Evolutionary conservation across 2,888 invertebrate species (phyloP), one percentile per base, ranked within the genome.

Genomic region (Choreutis nemorana): DNA sequence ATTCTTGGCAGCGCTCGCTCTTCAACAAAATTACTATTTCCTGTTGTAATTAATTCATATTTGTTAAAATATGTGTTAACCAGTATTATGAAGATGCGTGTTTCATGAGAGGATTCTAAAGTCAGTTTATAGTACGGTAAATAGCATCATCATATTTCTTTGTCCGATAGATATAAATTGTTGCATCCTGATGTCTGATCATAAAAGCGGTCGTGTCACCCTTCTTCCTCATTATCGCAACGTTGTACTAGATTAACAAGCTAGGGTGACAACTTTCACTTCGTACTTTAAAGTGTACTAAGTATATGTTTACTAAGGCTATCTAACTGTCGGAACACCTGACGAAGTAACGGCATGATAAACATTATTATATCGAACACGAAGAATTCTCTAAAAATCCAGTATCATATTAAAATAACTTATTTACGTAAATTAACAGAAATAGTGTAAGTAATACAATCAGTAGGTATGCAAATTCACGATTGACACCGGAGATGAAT

Each of bases 161-260:
- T 8, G 18, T 6, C 5, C 8, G 18, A 6, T 18, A 18, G 8
- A 5, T 8, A 8, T 5, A 8, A 66, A 72, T 67, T 66, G 63
- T 44, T 53, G 66, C 66, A 67, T 71, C 72, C 70, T 67, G 55
- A 48, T 50, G 13, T 14, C 15, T 14, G 26, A 15, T 54, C 41
- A 49, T 52, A 23, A 24, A 48, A 52, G 57, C 55, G 51, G 57
- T 54, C 55, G 54, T 50, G 59, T 41, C 62, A 67, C 73, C 73
- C 73, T 66, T 57, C 73, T 62, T 75, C 75, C 75, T 73, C 48
- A 70, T 73, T 71, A 71, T 44, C 29, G 13, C n/a, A n/a, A n/a
- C n/a, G n/a, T n/a, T n/a, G n/a, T n/a, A n/a, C n/a, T n/a, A n/a
- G n/a, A n/a, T n/a, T n/a, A n/a, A n/a, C n/a, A n/a, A n/a, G n/a